Percentiles rank a stretch among this genome's conserved stretches.
Evolutionary conservation across 2,888 invertebrate genomes (phyloP).

Genomic region (Tolmerus cingulatus): DNA sequence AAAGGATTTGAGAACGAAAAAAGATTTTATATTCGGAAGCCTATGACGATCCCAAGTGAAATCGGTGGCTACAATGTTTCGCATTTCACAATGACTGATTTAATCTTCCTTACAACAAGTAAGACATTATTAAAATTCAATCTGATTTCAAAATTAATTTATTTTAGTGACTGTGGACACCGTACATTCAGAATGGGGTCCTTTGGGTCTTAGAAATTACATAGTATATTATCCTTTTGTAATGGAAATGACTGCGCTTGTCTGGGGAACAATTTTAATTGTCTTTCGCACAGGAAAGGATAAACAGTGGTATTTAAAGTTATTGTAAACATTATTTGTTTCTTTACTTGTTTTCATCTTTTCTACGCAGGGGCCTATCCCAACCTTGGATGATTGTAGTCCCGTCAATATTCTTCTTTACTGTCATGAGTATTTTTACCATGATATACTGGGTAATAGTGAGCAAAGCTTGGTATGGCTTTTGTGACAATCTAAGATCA

Average conservation of each 20-base stretch:
- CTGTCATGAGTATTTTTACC: not conserved
- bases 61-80: not conserved
- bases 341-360: not conserved
- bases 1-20: not conserved
- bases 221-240: constrained; percentile 13
- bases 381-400: constrained; percentile 23
- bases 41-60: not conserved
- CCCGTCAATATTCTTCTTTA: constrained; percentile 11
- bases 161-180: constrained; percentile 11
- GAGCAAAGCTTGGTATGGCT: not conserved
- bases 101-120: not conserved
- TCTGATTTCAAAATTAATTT: not conserved
- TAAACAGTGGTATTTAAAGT: not conserved
- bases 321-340: not conserved
- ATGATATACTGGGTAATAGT: not conserved
- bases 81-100: not conserved
- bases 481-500: not conserved
- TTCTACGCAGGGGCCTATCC: not conserved
- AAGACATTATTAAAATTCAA: not conserved
- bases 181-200: not conserved
- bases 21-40: not conserved
- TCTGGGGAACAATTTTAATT: not conserved
- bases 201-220: not conserved
- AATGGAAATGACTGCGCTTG: not conserved
- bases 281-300: not conserved